Base-by-base conservation (phyloP, 2,888 invertebrate genomes). In the Caenorhabditis sp. region DNA sequence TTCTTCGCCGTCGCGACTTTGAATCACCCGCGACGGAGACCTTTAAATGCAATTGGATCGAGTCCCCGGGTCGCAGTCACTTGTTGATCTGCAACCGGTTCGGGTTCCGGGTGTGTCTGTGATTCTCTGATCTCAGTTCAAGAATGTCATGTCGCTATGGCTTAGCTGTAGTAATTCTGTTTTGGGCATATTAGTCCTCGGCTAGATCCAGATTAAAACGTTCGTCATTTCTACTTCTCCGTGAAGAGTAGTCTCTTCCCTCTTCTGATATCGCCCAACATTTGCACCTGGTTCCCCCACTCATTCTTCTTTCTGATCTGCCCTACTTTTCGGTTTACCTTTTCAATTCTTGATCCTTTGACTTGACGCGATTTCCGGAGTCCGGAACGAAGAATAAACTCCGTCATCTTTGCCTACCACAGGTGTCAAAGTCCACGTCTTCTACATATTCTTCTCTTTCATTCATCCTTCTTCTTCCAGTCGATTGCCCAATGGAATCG, bases 381-480 rank as follows among this genome's bases (percentile, higher is more conserved):
- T 35, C 15, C 50, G 56, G 60, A 64, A 60, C 65, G 64, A 72
- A 65, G 58, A 51, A 44, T 55, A n/a, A n/a, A 56, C 72, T 58
- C 24, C 72, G 72, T 65, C 72, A 72, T 50, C 18, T 65, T 28
- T 35, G 50, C 47, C 15, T 47, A 51, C 40, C 18, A 44, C 72
- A 72, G 64, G 72, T 72, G 47, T 65, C 72, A 72, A 72, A 72
- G 72, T 72, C 58, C 72, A 65, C 26, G 53, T 18, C 55, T 61
- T 51, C 50, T 60, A 35, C 51, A 35, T 62, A 20, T 53, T 53
- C 32, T 28, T 61, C 26, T 70, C 22, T 47, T 58, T 15, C n/a
- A n/a, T n/a, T n/a, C n/a, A n/a, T n/a, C n/a, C 53, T 61, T 28
- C 13, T 53, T 64, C 61, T 72, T 64, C 71, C 64, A 64, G 32